Evolutionary conservation across 2,113 vertebrate species (phyloP), one percentile per base, ranked within the genome.

Genomic region (Pholis gunnellus): DNA sequence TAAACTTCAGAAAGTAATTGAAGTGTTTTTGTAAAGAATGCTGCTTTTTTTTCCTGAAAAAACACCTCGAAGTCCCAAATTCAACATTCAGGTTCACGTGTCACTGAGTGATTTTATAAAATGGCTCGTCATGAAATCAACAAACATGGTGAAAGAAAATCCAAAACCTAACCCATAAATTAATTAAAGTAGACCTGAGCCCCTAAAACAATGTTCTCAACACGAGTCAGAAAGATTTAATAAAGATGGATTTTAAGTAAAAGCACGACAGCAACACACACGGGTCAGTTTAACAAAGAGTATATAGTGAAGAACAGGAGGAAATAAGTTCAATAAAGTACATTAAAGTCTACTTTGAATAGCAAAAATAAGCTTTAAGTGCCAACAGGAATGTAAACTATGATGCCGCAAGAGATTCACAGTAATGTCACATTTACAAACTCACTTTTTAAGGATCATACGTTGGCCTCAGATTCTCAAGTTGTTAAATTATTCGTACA

Each of bases 211-310:
- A 13, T 25, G n/a, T 27, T 46, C 50, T 66, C 44, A 34, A 0
- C 20, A 2, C 9, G 27, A n/a, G 20, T 57, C 2, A 34, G 34
- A 11, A 13, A 42, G 22, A 46, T 64, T 57, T 25, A 13, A 34
- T 46, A 2, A 38, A 56, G 44, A n/a, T 18, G 22, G 6, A 57
- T 57, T 29, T 18, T 15, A 69, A 46, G 22, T 50, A 17, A 2
- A 8, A 38, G 6, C 5, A 52, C 1, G 1, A 6, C 2, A 59
- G 2, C 2, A 34, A n/a, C 27, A 0, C 4, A 50, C 42, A 42
- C 9, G 9, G 6, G 18, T n/a, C 36, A 60, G 7, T 29, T 29
- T 29, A 59, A 69, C 2, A 15, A 17, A 1, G 4, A 44, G 3
- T 9, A 61, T 11, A 11, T 15, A 2, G 2, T 8, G 18, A 27